Evolutionary conservation across 2,888 invertebrate genomes (phyloP).

Genomic region (Patella caerulea): DNA sequence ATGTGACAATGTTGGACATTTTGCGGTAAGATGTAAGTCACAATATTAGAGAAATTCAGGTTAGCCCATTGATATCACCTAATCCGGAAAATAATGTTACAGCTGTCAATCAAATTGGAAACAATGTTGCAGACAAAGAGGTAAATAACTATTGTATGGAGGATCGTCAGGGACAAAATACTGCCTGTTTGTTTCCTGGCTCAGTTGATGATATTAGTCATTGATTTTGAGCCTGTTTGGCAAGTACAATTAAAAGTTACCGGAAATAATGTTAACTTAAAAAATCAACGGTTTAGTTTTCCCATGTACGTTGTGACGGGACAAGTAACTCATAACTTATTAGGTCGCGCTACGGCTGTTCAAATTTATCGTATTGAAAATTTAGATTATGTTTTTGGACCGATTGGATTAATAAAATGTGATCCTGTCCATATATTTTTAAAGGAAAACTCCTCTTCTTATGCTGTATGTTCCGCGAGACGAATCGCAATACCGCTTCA

Average conservation of each 20-base stretch:
- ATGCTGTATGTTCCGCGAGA: too few species aligned
- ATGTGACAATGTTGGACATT: not conserved
- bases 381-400: too few species aligned
- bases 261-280: not conserved
- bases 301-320: not conserved
- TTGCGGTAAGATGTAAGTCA: not conserved
- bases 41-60: not conserved
- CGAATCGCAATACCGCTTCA: too few species aligned
- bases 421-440: constrained; percentile 23
- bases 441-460: too few species aligned
- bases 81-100: not conserved
- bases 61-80: not conserved
- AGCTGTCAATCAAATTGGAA: not conserved
- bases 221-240: too few species aligned
- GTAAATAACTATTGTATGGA: not conserved
- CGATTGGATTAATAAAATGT: constrained; percentile 14
- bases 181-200: too few species aligned
- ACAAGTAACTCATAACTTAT: not conserved
- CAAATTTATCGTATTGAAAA: not conserved
- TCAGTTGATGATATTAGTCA: too few species aligned
- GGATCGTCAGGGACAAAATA: too few species aligned
- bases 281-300: not conserved
- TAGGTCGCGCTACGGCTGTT: too few species aligned
- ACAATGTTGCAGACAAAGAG: not conserved
- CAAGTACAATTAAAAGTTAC: not conserved